Evolutionary conservation across 1,140 invertebrate species (phyloP), one percentile per base, ranked within the genome.

Genomic region (Philopotamus ludificatus): DNA sequence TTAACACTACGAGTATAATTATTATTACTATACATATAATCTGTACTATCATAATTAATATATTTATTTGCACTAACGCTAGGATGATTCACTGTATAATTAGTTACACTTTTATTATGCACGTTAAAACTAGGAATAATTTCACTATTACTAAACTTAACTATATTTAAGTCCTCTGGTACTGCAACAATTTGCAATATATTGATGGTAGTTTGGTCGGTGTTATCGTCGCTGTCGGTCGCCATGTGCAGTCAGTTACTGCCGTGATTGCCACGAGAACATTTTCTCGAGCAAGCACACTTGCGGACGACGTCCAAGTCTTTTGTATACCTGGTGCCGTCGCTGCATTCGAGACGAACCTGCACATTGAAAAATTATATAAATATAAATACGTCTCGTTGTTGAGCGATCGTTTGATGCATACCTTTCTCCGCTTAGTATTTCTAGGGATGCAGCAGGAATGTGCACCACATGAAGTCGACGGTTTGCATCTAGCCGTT

Each of bases 281-380:
- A 93, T 81, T 92, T 92, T 76, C 90, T 89, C 65, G 88, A 87
- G 79, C 91, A 93, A 60, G 89, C 88, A 77, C 91, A 98, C 79
- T 97, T 97, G 73, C 95, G 88, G 74, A 98, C 92, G 73, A 98
- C 92, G 74, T 97, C 93, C 73, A 99, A 88, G 75, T 97, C 92
- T 84, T 95, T 95, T 74, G 93, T 93, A 83, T 94, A 97, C 51
- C 91, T 89, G 61, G 89, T 91, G 51, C 95, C 94, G 77, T 98
- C 90, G 70, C 87, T 86, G 81, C 96, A 99, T 72, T 95, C 89
- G 63, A 98, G 85, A 67, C 94, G 90, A 63, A 90, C 86, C 89
- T 90, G 77, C 12, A 70, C 71, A 61, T 9, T 1, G 65, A 70
- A 58, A 20, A 62, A 16, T 54, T 53, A 49, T 53, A 67, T 42